Conservation (phyloP, 1,140 invertebrate species). For the Charaxes varanes region DNA sequence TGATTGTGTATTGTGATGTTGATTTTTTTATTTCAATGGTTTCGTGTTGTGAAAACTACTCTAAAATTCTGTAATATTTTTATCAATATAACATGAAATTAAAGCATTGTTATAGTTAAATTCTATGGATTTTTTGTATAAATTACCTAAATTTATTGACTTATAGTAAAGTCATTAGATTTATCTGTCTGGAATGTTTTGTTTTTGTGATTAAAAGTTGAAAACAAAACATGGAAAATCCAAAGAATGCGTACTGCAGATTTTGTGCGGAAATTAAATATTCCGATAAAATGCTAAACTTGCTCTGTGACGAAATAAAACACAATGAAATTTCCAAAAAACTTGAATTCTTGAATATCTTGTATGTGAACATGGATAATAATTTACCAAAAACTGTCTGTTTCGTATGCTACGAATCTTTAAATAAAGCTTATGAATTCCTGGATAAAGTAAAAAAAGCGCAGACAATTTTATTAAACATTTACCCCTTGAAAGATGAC, state of each 20-base stretch:
- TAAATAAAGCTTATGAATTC: slow-evolving; percentile 51
- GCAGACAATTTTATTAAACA: slow-evolving; percentile 32
- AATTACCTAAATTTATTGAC: too few species aligned
- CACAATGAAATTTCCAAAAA: slow-evolving; percentile 35
- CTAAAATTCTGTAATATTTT: too few species aligned
- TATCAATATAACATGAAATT: too few species aligned
- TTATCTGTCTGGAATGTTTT: too few species aligned
- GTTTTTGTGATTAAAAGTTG: not conserved
- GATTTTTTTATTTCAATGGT: too few species aligned
- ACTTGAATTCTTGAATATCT: slow-evolving; percentile 40
- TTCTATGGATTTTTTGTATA: too few species aligned
- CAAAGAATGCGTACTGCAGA: slow-evolving; percentile 37
- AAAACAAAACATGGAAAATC: slow-evolving; percentile 34
- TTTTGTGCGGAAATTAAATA: slow-evolving; percentile 50
- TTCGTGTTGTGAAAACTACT: too few species aligned
- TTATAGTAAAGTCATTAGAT: too few species aligned
- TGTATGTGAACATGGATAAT: slow-evolving; percentile 33
- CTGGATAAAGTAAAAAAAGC: slow-evolving; percentile 39
- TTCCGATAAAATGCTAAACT: slow-evolving; percentile 37
- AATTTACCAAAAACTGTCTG: slow-evolving; percentile 51
- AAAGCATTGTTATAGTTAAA: too few species aligned
- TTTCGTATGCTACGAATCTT: slow-evolving; percentile 42
- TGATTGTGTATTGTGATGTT: too few species aligned
- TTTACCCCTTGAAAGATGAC: slow-evolving; percentile 19
- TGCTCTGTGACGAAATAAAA: slow-evolving; percentile 32